Evolutionary conservation across 2,113 vertebrate genomes (phyloP).

Genomic region (Lynx canadensis): DNA sequence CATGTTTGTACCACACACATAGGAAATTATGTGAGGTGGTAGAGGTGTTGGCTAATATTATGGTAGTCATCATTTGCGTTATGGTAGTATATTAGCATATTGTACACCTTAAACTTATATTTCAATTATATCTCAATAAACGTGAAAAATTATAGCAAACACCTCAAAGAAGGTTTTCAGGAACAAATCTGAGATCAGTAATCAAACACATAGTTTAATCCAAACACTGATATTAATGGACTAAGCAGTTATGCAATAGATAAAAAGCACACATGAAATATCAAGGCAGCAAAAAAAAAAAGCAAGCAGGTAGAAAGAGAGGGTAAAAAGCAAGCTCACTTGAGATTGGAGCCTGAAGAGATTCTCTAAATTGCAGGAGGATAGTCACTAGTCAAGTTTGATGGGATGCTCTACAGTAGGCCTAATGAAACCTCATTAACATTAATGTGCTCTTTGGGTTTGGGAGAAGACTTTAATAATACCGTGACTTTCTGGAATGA

Average conservation of each 20-base stretch:
- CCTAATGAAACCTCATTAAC: background rate
- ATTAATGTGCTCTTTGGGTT: background rate
- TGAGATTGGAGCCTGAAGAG: background rate
- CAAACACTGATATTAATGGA: background rate
- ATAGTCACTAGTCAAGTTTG: too few relatives aligned
- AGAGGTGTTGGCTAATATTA: background rate
- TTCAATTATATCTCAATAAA: background rate
- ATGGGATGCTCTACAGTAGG: fast-evolving
- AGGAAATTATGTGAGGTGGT: background rate
- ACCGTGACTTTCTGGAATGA: background rate
- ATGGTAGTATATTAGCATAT: background rate
- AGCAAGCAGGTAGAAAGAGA: background rate
- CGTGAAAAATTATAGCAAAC: background rate
- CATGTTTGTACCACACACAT: background rate
- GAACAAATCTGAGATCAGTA: background rate
- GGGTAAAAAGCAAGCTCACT: background rate
- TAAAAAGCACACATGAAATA: background rate
- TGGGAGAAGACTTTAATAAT: background rate
- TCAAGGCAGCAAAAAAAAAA: background rate
- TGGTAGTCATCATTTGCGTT: background rate
- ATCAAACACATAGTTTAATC: background rate
- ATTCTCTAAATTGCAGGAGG: background rate
- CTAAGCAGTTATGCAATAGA: background rate
- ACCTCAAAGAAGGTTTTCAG: background rate
- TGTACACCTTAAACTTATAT: background rate